These are phyloP conservation scores for Lepidothrix coronata DNA, from an alignment of 2,113 vertebrate genomes.

Conservation along the genomic window DNA sequence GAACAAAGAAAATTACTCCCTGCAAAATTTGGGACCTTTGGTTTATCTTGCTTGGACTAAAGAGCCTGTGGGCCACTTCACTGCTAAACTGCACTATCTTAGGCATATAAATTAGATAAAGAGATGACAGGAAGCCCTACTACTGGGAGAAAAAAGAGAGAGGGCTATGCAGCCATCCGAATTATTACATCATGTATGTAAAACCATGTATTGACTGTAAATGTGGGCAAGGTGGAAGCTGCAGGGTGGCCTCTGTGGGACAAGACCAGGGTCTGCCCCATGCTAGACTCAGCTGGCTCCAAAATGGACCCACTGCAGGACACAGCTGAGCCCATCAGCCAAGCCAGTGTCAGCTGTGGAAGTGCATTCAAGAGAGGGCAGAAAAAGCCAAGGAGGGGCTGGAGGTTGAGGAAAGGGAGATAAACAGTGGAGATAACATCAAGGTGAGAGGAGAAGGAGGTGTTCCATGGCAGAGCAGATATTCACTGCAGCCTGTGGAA, in stretches of 20 bases:
- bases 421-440: not conserved
- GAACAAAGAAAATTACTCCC: not conserved
- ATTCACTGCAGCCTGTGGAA: not conserved
- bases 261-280: rapidly evolving
- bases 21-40: not conserved
- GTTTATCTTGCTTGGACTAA: not conserved
- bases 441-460: not conserved
- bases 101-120: not conserved
- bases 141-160: not conserved
- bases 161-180: not conserved
- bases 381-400: not conserved
- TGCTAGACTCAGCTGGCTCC: not conserved
- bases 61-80: not conserved
- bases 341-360: not conserved
- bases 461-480: not conserved
- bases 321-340: not conserved
- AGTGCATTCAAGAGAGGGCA: not conserved
- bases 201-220: not conserved
- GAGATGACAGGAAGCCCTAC: not conserved
- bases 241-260: not conserved
- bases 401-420: rapidly evolving
- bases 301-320: not conserved
- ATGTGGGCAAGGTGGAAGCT: not conserved
- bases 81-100: not conserved
- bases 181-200: not conserved